Evolutionary conservation across 2,888 invertebrate genomes (phyloP).

Genomic region (Nycteola revayana): DNA sequence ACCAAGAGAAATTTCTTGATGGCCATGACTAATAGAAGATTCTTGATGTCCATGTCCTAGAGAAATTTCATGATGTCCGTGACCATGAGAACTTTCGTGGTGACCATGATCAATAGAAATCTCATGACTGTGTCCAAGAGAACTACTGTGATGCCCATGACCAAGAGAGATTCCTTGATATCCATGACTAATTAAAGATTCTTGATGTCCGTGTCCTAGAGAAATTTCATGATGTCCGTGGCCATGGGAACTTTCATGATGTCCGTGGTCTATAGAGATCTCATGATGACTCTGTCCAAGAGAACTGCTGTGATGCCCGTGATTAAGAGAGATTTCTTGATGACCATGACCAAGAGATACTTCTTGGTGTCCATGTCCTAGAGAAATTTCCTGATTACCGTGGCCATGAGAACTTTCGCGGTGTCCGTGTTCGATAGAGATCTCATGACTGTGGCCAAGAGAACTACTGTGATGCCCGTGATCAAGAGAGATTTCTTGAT

Average conservation of each 20-base stretch:
- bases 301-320: too few species aligned
- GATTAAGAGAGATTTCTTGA: conserved; percentile 3
- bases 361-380: not conserved
- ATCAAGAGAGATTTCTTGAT: not conserved
- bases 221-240: too few species aligned
- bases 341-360: conserved; percentile 6
- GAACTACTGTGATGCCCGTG: conserved; percentile 1
- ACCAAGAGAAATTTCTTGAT: too few species aligned
- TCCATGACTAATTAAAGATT: not conserved
- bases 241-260: not conserved
- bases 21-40: too few species aligned
- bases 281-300: too few species aligned
- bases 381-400: not conserved
- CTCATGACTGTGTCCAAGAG: conserved; percentile 5
- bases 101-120: conserved; percentile 9
- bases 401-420: too few species aligned
- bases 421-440: too few species aligned
- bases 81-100: too few species aligned
- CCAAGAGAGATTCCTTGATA: not conserved
- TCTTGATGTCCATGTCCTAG: too few species aligned
- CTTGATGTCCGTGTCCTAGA: not conserved
- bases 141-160: not conserved
- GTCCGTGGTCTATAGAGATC: not conserved
- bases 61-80: too few species aligned
- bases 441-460: too few species aligned